A percentile compares a stretch with the other conserved stretches of the same genome.
phyloP scores from a whole-genome alignment of 35 echinoderm and acorn worm species.

The Amphiura filiformis region DNA sequence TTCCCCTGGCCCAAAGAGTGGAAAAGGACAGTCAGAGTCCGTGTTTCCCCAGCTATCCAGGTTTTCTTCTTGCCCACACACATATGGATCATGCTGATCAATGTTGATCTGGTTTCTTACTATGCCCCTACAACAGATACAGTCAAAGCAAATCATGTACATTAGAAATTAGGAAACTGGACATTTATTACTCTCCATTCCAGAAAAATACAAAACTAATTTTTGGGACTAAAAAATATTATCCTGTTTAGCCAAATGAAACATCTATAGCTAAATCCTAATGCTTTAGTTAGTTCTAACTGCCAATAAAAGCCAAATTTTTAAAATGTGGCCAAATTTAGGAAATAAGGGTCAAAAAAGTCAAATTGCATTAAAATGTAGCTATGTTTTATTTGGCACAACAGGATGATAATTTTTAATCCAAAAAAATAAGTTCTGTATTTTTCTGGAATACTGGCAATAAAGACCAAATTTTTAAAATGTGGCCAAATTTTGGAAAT shows the following conservation, averaged over 20 bases:
- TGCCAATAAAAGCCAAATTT: too few species aligned
- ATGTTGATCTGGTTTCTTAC: not conserved
- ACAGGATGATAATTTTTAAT: not conserved
- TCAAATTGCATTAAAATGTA: not conserved
- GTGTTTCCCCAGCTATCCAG: not conserved
- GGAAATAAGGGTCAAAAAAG: not conserved
- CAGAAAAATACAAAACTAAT: too few species aligned
- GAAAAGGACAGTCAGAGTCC: not conserved
- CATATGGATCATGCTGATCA: not conserved
- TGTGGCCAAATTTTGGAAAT: too few species aligned
- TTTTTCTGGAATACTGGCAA: too few species aligned
- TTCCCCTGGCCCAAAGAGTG: not conserved
- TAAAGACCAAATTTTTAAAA: too few species aligned
- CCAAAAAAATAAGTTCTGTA: not conserved
- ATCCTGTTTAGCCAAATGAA: too few species aligned
- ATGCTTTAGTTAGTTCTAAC: too few species aligned
- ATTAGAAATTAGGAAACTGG: slow-evolving; percentile 5
- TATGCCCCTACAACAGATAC: slow-evolving; percentile 5
- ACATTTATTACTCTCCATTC: too few species aligned
- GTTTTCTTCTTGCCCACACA: not conserved
- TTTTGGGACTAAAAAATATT: too few species aligned
- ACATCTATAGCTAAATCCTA: too few species aligned
- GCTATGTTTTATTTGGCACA: too few species aligned
- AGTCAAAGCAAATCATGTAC: too few species aligned
- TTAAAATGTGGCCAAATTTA: not conserved